Conservation (phyloP, 2,888 invertebrate species). For the Polietes domitor region DNA sequence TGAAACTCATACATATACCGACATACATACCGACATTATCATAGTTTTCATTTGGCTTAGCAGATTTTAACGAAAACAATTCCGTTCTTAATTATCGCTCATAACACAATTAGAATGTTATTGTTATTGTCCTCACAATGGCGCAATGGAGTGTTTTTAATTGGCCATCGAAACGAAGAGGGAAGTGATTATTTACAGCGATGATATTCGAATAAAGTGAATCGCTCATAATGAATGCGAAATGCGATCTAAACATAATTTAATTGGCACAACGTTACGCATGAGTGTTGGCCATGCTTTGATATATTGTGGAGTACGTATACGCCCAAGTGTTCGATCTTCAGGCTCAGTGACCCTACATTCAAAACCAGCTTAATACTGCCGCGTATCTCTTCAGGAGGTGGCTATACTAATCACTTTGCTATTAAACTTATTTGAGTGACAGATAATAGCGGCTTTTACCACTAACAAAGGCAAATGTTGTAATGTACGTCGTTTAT, state of each 20-base stretch:
- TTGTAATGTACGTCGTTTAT: too few species aligned
- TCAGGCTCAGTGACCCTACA: too few species aligned
- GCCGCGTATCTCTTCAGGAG: too few species aligned
- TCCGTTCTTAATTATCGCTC: conserved; percentile 31
- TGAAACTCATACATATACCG: too few species aligned
- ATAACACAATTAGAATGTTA: conserved; percentile 29
- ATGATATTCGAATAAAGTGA: neutral
- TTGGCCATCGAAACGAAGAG: neutral
- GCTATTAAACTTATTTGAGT: too few species aligned
- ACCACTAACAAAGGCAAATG: too few species aligned
- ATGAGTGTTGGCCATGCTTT: conserved; percentile 26
- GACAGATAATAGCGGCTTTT: too few species aligned
- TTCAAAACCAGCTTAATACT: too few species aligned
- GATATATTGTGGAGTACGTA: too few species aligned
- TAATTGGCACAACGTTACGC: conserved; percentile 24
- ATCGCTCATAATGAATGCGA: neutral
- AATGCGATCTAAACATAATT: neutral
- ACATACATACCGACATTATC: conserved; percentile 3
- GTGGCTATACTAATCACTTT: too few species aligned
- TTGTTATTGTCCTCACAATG: conserved; percentile 16
- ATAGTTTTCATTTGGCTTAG: conserved; percentile 11
- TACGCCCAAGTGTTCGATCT: conserved; percentile 9
- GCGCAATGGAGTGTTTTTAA: neutral
- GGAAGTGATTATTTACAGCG: neutral
- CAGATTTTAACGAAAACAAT: conserved; percentile 22